Base-by-base conservation (phyloP, 2,888 invertebrate genomes). In the Drosophila buzzatii region DNA sequence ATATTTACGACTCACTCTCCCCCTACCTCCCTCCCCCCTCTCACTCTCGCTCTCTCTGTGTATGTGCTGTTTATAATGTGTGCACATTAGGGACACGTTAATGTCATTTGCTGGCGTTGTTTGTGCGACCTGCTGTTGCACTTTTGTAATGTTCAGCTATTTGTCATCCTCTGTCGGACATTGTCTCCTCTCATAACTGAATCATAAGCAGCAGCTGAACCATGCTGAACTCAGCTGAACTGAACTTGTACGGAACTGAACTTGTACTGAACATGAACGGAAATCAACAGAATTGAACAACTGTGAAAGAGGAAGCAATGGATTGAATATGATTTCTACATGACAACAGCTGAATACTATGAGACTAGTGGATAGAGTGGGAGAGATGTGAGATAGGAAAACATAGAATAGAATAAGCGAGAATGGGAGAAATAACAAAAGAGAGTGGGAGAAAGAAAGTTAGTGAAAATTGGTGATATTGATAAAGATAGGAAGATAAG, bases 11-110 rank as follows among this genome's bases (percentile, higher is more conserved):
- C 31, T 16, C n/a, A 2, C 10, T 16, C 42, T 42, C 44, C 2
- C 41, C 12, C 27, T 14, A 20, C n/a, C n/a, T 10, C 14, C 10
- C 14, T 10, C 41, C 3, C 14, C 6, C 7, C 16, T n/a, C 14
- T 7, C 27, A 6, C 41, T 6, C 12, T 10, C 16, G 8, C 14
- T 7, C 9, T 23, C 2, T 44, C 2, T 18, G 9, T 42, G 42
- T 44, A 8, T n/a, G 60, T 23, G 31, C n/a, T 31, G 67, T n/a
- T 49, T 72, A 71, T 77, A 83, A 86, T 89, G 82, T 85, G 82
- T 73, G 62, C 82, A 76, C 87, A 87, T 82, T 82, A 78, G 79
- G 75, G 77, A 73, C 76, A 70, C 79, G 82, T 72, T 79, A 74
- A 82, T 87, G 75, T 63, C 75, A 69, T 69, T 71, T 58, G 51